Conservation (phyloP, 2,113 vertebrate genomes). For the Stigmatopora argus region DNA sequence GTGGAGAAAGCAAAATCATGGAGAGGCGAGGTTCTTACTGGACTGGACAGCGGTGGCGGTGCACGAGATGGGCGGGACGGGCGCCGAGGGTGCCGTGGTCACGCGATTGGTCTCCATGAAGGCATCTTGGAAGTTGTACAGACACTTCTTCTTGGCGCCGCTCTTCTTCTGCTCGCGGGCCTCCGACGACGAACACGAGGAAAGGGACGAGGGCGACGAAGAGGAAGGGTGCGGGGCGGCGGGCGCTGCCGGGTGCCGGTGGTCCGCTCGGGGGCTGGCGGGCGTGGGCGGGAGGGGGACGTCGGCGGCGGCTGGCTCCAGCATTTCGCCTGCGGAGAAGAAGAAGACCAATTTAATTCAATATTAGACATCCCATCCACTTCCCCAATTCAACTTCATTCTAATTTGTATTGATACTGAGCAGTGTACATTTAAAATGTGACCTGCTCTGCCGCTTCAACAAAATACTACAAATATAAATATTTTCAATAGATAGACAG, state of each 20-base stretch:
- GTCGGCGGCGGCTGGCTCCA: slow-evolving; percentile 80
- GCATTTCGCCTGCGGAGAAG: slow-evolving; percentile 74
- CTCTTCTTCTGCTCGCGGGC: slow-evolving; percentile 85
- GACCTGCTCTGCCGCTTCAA: too few relatives aligned
- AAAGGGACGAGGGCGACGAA: slow-evolving; percentile 53
- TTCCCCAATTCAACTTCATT: neutral
- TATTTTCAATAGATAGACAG: too few relatives aligned
- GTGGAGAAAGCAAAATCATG: slow-evolving; percentile 37
- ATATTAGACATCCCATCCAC: neutral
- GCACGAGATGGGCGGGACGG: slow-evolving; percentile 90
- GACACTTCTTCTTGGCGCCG: slow-evolving; percentile 90
- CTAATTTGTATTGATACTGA: too few relatives aligned
- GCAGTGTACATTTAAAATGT: too few relatives aligned
- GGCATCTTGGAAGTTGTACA: slow-evolving; percentile 97
- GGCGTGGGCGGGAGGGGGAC: slow-evolving; percentile 77
- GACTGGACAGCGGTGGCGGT: slow-evolving; percentile 96
- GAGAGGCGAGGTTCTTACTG: slow-evolving; percentile 84
- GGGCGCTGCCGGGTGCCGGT: slow-evolving; percentile 34
- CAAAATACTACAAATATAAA: too few relatives aligned
- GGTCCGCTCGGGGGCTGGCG: slow-evolving; percentile 62
- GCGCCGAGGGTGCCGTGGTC: slow-evolving; percentile 91
- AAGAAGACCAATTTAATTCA: neutral
- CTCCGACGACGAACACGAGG: slow-evolving; percentile 69
- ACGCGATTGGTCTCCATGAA: slow-evolving; percentile 93
- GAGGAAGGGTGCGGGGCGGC: slow-evolving; percentile 45